These are phyloP conservation scores for Drosophila pachea DNA, from an alignment of 1,140 invertebrate genomes.

Conservation along the genomic window DNA sequence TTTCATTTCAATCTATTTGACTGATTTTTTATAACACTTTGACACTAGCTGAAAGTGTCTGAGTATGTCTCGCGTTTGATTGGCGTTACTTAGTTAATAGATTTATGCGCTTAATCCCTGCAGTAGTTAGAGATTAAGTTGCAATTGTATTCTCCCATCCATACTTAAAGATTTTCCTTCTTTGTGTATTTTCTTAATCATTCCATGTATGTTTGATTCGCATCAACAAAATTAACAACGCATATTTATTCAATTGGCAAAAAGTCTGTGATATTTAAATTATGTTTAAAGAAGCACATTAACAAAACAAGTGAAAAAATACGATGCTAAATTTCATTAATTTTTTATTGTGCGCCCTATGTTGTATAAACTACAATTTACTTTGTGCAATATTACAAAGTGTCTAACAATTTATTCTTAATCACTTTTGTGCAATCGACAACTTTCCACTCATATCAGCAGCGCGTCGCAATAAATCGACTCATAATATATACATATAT, in stretches of 20 bases:
- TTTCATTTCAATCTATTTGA: conserved; percentile 63
- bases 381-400: conserved; percentile 66
- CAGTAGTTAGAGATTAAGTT: conserved; percentile 24
- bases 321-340: conserved; percentile 52
- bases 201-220: conserved; percentile 28
- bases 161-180: conserved; percentile 13
- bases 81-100: conserved; percentile 30
- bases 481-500: conserved; percentile 10
- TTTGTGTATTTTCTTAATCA: conserved; percentile 20
- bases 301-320: conserved; percentile 30
- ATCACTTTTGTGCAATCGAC: conserved; percentile 58
- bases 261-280: conserved; percentile 76
- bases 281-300: conserved; percentile 53
- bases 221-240: conserved; percentile 60
- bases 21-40: conserved; percentile 53
- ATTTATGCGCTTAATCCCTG: conserved; percentile 41
- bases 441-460: conserved; percentile 67
- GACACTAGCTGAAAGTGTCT: conserved; percentile 15
- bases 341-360: conserved; percentile 53
- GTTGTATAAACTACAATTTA: conserved; percentile 51
- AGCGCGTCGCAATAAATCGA: conserved; percentile 46
- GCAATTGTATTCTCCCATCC: conserved; percentile 6
- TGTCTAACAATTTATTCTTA: conserved; percentile 55
- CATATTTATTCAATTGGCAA: conserved; percentile 73
- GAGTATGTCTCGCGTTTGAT: conserved; percentile 10